Percentiles rank a stretch among this genome's conserved stretches.
These are phyloP conservation scores for Podocnemis expansa DNA, from an alignment of 2,113 vertebrate species.

Conservation along the genomic window DNA sequence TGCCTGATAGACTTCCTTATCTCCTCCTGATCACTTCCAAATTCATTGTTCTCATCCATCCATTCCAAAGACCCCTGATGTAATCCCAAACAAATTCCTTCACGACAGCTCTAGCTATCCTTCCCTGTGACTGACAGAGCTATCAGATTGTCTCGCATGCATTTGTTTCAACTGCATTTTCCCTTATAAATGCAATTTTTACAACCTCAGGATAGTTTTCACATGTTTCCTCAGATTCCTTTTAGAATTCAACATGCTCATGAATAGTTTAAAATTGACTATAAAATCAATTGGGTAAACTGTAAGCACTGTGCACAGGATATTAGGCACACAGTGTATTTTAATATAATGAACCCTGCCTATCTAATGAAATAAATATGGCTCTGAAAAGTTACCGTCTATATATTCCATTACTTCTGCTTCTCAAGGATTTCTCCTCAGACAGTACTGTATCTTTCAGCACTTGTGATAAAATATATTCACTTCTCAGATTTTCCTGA, in stretches of 20 bases:
- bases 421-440: background rate
- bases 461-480: background rate
- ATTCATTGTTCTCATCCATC: background rate
- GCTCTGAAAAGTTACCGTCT: slow-evolving; percentile 4
- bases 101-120: fast-evolving
- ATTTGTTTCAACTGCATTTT: background rate
- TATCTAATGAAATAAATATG: slow-evolving; percentile 42
- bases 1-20: background rate
- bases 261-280: background rate
- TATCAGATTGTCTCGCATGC: background rate
- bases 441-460: background rate
- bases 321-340: background rate
- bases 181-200: background rate
- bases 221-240: background rate
- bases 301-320: background rate
- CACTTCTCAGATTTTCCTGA: background rate
- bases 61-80: background rate
- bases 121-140: background rate
- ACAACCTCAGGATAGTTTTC: background rate
- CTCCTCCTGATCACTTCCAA: fast-evolving
- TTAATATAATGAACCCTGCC: slow-evolving; percentile 18
- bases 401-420: slow-evolving; percentile 7
- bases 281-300: slow-evolving; percentile 27
- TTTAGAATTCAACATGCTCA: background rate
- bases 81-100: background rate